phyloP scores from a whole-genome alignment of 2,888 invertebrate genomes.

The Diabrotica balteata region DNA sequence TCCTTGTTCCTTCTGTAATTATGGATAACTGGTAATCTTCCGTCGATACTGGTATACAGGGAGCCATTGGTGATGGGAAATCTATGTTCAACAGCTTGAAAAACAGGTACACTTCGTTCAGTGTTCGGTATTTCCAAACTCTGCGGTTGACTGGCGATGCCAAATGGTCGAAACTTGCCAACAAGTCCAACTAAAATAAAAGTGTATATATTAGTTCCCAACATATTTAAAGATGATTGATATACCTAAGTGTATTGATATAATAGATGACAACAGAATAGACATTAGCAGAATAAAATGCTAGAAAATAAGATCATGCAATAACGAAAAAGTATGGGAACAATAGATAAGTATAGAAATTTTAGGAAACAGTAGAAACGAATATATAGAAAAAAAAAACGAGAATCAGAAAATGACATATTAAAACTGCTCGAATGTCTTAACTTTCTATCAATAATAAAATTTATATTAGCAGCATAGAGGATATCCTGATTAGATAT shows the following conservation, averaged over 20 bases:
- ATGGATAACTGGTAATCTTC: constrained; percentile 63
- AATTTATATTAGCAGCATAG: too few species aligned
- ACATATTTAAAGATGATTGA: neutral
- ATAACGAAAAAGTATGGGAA: too few species aligned
- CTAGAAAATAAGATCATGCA: too few species aligned
- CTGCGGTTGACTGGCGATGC: constrained; percentile 56
- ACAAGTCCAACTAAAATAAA: constrained; percentile 60
- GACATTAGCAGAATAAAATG: too few species aligned
- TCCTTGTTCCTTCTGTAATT: constrained; percentile 59
- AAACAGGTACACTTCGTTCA: constrained; percentile 45
- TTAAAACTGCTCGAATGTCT: too few species aligned
- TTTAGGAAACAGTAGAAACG: too few species aligned
- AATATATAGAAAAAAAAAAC: too few species aligned
- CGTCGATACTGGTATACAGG: constrained; percentile 63
- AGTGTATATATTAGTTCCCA: neutral
- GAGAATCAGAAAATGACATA: too few species aligned
- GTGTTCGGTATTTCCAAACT: constrained; percentile 53
- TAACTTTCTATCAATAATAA: too few species aligned
- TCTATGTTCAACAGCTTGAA: constrained; percentile 62
- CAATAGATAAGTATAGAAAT: too few species aligned
- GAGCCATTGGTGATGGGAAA: constrained; percentile 69
- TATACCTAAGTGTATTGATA: neutral
- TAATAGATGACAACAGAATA: too few species aligned
- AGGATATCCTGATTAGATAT: too few species aligned
- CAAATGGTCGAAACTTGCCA: constrained; percentile 67